Base-by-base conservation (phyloP, 2,797 vertebrate genomes). In the Eptatretus atami region DNA sequence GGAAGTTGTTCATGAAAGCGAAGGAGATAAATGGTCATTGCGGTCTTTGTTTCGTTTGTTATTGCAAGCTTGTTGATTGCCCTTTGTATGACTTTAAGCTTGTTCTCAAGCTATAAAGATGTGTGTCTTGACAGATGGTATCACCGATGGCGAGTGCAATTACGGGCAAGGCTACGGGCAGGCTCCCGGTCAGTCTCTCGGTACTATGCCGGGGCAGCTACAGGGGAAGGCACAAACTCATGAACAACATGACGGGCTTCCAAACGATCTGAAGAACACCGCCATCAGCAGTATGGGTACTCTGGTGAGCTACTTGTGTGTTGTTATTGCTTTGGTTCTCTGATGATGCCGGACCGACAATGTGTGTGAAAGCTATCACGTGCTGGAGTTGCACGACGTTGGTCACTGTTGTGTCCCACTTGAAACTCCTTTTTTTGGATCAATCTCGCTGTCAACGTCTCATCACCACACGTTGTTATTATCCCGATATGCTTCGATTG, bases 191-290 rank as follows among this genome's bases (percentile, higher is more conserved):
- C 86, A 84, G 74, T 79, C 79, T 74, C 77, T 88, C 71, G 81
- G 79, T 75, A 82, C 82, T 71, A 79, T 98, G 72, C 82, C 82
- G 67, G 79, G 83, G 68, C 83, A 84, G 75, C 82, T 88, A 75
- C 87, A 86, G 72, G 82, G 79, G 73, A 94, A 95, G 73, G 70
- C 80, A 52, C 78, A 79, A 79, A 44, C 72, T 90, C 68, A 75
- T 82, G 67, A 92, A 83, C 71, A 93, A 72, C 63, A 78, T 94
- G 71, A 75, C 81, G 63, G 85, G 83, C 70, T 98, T 94, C 73
- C 74, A 73, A 78, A 92, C 80, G 90, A 98, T 68, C 93, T 94
- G 77, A 98, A 98, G 72, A 70, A 75, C 63, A 72, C 80, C 67
- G 75, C 78, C 64, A 79, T 80, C 63, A 75, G 80, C 74, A 79